Evolutionary conservation across 1,140 invertebrate genomes (phyloP), one percentile per base, ranked within the genome.

Genomic region (Cardiocondyla obscurior): DNA sequence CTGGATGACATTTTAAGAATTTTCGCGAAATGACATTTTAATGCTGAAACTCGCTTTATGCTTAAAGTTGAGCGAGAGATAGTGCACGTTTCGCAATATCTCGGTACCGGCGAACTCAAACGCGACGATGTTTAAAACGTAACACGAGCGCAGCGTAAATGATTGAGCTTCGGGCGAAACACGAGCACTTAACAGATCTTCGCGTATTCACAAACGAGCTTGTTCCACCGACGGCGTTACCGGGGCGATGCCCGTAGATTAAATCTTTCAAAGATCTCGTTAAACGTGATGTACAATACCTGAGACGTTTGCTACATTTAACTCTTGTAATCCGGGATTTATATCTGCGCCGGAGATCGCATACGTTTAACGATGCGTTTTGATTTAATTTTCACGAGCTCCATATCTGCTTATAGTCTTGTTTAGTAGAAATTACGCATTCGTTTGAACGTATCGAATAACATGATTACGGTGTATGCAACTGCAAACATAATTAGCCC

Each of bases 181-280:
- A 79, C 53, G 62, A 79, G 74, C 74, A 69, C 74, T 79, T 79
- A 79, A 79, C 60, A 64, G 74, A 69, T 79, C 62, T 25, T 69
- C 51, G 49, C 62, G 46, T 79, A 79, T 79, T 79, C 74, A 79
- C 74, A 79, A 79, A 79, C 74, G 74, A 79, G 62, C 62, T 49
- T 22, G 44, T 77, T 77, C 46, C 33, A 33, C 33, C 67, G 53
- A 77, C 74, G 44, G 58, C 60, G 14, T 16, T 64, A 36, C 42
- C 46, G 16, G 5, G 30, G 19, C 33, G 46, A 42, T 69, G 62
- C 49, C 74, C 25, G 39, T 30, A 67, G 74, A 79, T 79, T 79
- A 36, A 53, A 79, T 79, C 74, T 53, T 79, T 67, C 19, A 67
- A 28, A 67, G 62, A 79, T 67, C 22, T 67, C 74, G 22, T 79